A percentile compares a stretch with the other conserved stretches of the same genome.
These are phyloP conservation scores for Saguinus imperator DNA, from an alignment of 2,113 vertebrate species.

Conservation along the genomic window DNA sequence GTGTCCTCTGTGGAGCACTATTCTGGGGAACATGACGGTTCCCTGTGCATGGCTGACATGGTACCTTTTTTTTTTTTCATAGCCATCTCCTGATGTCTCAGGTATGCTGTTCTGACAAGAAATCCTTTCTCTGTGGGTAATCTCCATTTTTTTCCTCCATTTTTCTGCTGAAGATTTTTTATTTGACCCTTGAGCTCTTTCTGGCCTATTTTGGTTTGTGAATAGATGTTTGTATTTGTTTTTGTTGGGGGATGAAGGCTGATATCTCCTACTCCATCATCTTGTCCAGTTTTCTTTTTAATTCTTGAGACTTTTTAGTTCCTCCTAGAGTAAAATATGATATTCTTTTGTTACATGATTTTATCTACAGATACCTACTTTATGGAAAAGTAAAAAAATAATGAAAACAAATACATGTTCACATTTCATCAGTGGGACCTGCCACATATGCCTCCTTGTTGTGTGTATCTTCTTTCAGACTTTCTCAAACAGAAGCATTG, in stretches of 20 bases:
- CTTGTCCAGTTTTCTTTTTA: no score
- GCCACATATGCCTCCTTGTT: not conserved
- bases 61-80: not conserved
- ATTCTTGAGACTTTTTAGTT: not conserved
- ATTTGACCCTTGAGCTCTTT: not conserved
- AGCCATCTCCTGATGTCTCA: not conserved
- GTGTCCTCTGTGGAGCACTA: not conserved
- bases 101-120: not conserved
- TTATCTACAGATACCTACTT: not conserved
- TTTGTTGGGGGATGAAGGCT: not conserved
- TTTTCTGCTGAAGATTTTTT: not conserved
- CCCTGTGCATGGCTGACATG: not conserved
- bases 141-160: not conserved
- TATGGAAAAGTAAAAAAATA: not conserved
- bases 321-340: not conserved
- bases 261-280: not conserved
- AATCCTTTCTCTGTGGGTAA: not conserved
- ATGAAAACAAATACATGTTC: not conserved
- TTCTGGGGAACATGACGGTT: not conserved
- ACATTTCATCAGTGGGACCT: not conserved
- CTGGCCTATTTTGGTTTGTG: not conserved
- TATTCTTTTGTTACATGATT: not conserved
- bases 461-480: not conserved
- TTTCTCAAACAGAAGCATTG: not conserved
- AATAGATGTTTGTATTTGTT: not conserved